phyloP scores from a whole-genome alignment of 2,113 vertebrate species.

The Alosa alosa region DNA sequence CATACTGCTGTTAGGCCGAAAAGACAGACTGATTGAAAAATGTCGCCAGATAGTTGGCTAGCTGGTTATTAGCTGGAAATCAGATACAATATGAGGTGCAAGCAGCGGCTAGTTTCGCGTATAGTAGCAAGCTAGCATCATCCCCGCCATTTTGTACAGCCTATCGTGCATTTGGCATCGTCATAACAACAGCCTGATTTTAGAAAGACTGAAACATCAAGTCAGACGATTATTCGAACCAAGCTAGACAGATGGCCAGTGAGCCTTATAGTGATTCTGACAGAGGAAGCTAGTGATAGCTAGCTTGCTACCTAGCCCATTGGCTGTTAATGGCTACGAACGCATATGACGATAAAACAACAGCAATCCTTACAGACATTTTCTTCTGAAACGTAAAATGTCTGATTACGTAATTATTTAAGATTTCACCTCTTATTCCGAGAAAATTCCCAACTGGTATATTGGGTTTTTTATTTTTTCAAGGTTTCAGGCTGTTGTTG shows the following conservation, averaged over 20 bases:
- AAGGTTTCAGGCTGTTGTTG: constrained; percentile 71
- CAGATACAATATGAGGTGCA: not conserved
- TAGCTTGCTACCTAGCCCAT: constrained; percentile 52
- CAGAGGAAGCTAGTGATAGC: constrained; percentile 45
- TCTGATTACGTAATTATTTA: constrained; percentile 49
- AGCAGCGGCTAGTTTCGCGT: constrained; percentile 59
- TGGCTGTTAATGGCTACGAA: constrained; percentile 62
- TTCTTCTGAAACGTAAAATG: constrained; percentile 54
- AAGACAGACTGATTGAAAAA: not conserved
- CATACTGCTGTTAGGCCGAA: not conserved
- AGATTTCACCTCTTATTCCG: constrained; percentile 71
- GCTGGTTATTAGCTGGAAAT: not conserved
- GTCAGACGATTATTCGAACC: constrained; percentile 49
- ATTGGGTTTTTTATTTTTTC: constrained; percentile 68
- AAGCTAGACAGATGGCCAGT: constrained; percentile 35
- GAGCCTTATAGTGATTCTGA: constrained; percentile 26
- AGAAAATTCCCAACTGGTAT: constrained; percentile 66
- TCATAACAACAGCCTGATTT: constrained; percentile 77
- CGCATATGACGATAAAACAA: constrained; percentile 59
- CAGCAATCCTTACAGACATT: constrained; percentile 51
- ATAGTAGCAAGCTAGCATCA: constrained; percentile 62
- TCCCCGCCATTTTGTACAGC: constrained; percentile 80
- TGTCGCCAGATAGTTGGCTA: constrained; percentile 6
- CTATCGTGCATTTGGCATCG: constrained; percentile 77
- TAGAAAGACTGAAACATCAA: constrained; percentile 61